Evolutionary conservation across 2,888 invertebrate genomes (phyloP).

Genomic region (Amiota minor): DNA sequence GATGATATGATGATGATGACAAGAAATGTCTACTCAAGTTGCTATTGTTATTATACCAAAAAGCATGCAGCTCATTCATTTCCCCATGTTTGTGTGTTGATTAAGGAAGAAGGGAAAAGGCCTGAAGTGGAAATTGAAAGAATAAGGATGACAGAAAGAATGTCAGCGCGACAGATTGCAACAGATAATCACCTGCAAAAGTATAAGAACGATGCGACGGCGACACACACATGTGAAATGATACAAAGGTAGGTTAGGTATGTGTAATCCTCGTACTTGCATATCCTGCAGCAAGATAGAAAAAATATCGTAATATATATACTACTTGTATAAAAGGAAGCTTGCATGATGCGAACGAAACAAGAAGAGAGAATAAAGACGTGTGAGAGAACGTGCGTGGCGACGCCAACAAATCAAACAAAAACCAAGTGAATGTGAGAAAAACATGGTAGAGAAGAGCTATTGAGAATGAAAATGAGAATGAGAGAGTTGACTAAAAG

Average conservation of each 20-base stretch:
- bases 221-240: slow-evolving; percentile 55
- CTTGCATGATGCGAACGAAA: neutral
- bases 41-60: slow-evolving; percentile 37
- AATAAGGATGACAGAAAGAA: neutral
- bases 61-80: slow-evolving; percentile 38
- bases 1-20: slow-evolving; percentile 31
- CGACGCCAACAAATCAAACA: neutral
- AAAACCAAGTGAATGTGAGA: neutral
- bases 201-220: neutral
- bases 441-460: slow-evolving; percentile 23
- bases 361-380: neutral
- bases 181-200: slow-evolving; percentile 64
- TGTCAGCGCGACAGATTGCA: slow-evolving; percentile 47
- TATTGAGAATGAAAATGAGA: slow-evolving; percentile 38
- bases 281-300: slow-evolving; percentile 49
- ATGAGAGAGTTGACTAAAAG: slow-evolving; percentile 4
- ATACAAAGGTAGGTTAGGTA: slow-evolving; percentile 67
- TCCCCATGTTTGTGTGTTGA: slow-evolving; percentile 53
- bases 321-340: neutral
- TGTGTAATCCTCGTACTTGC: slow-evolving; percentile 23
- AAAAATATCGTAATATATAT: slow-evolving; percentile 5
- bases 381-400: slow-evolving; percentile 32
- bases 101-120: slow-evolving; percentile 53
- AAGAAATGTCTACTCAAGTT: slow-evolving; percentile 37
- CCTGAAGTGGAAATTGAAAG: slow-evolving; percentile 1